Percentiles rank a stretch among this genome's conserved stretches.
phyloP scores from a whole-genome alignment of 30 jellyfish, hydroid and myxozoan species.

The Aurelia aurita complex sp. Pacific region DNA sequence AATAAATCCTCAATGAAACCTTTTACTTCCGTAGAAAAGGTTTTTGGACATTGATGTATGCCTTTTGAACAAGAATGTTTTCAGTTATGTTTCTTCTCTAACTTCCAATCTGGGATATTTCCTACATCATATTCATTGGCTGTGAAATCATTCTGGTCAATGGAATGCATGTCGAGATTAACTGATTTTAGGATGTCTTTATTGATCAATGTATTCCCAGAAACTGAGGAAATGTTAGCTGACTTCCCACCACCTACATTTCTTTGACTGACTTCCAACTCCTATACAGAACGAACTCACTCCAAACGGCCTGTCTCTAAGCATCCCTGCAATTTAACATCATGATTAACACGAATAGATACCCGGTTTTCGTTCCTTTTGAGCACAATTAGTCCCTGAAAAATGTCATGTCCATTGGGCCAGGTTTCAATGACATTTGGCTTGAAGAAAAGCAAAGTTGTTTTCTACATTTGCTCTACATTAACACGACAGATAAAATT shows the following conservation, averaged over 20 bases:
- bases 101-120: constrained; percentile 14
- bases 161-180: constrained; percentile 8
- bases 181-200: constrained; percentile 7
- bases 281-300: constrained; percentile 14
- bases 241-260: not conserved
- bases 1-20: constrained; percentile 13
- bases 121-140: not conserved
- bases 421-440: constrained; percentile 33
- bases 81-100: constrained; percentile 27
- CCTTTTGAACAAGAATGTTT: constrained; percentile 15
- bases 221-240: constrained; percentile 16
- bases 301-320: not conserved
- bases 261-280: constrained; percentile 1
- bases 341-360: constrained; percentile 5
- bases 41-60: constrained; percentile 34
- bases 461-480: not conserved
- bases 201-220: not conserved
- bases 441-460: constrained; percentile 12
- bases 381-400: not conserved
- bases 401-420: constrained; percentile 26
- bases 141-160: constrained; percentile 7
- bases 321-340: constrained; percentile 25
- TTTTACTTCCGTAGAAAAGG: constrained; percentile 35
- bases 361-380: not conserved
- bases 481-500: constrained; percentile 17